Evolutionary conservation across 2,888 invertebrate genomes (phyloP), one percentile per base, ranked within the genome.

Genomic region (Glaucopsyche alexis): DNA sequence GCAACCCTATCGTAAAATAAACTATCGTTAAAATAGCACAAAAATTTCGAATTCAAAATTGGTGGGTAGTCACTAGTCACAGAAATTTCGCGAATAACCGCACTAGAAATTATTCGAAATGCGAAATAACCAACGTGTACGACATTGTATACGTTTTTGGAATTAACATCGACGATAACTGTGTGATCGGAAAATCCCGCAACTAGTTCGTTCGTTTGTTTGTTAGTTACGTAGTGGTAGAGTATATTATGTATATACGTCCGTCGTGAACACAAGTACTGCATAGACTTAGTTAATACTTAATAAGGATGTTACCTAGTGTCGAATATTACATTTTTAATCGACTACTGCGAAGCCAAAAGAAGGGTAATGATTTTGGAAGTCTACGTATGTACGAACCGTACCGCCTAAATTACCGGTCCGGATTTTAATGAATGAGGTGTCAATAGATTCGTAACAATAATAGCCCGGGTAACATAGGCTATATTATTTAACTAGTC

Each of bases 121-220:
- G 29, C 60, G 60, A 60, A 60, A 60, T 13, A 29, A 38, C 60
- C 29, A 14, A 60, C 60, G 60, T 38, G 60, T 60, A 29, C 60
- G 29, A 67, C 67, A 16, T 67, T 67, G 67, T 67, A 67, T 16
- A 67, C 42, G 45, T 16, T 40, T 67, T 16, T 13, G 19, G 67
- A 67, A 45, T 45, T 45, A 67, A 16, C 67, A 67, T 45, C 67
- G 67, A 8, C 45, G 7, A 67, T 45, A 45, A 67, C 67, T 42
- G 67, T 60, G 7, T 67, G 42, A 45, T 47, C 67, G 67, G 45
- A 47, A 45, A 45, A 67, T 19, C 42, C 66, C 5, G 42, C 42
- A 16, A 42, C 66, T 42, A 42, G 45, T 67, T 60, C 13, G 47
- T 47, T 38, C 14, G 45, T 67, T 67, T 45, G 45, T 67, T 67